Percentiles rank a stretch among this genome's conserved stretches.
Evolutionary conservation across 2,797 vertebrate genomes (phyloP).

Genomic region (Synanceia verrucosa): DNA sequence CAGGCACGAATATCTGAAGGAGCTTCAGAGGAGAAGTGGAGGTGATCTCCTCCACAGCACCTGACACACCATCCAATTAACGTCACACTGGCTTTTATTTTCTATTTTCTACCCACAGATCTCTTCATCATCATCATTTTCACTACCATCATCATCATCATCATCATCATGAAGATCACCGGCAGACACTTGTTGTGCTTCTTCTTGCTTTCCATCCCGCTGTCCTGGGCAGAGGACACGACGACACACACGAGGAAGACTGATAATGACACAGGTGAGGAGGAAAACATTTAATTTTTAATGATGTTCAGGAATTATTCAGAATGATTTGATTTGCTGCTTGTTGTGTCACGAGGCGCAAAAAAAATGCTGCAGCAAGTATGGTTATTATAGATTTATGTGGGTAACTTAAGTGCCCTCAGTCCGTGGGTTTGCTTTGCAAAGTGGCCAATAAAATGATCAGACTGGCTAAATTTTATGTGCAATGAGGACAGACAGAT

Average conservation of each 20-base stretch:
- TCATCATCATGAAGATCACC: conserved; percentile 42
- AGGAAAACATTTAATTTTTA: neutral
- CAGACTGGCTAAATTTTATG: neutral
- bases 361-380: neutral
- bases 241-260: conserved; percentile 48
- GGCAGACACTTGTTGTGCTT: conserved; percentile 70
- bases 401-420: neutral
- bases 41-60: neutral
- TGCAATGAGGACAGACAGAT: neutral
- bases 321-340: neutral
- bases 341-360: neutral
- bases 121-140: neutral
- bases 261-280: conserved; percentile 63
- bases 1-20: neutral
- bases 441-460: neutral
- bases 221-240: conserved; percentile 61
- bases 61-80: neutral
- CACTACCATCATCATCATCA: conserved; percentile 19
- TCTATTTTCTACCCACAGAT: conserved; percentile 3
- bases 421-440: neutral
- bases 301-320: neutral
- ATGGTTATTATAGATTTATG: neutral
- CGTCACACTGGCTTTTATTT: neutral
- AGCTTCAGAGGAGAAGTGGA: neutral
- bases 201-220: conserved; percentile 61